Conservation (phyloP, 2,888 invertebrate species). For the Heteromyza rotundicornis region DNA sequence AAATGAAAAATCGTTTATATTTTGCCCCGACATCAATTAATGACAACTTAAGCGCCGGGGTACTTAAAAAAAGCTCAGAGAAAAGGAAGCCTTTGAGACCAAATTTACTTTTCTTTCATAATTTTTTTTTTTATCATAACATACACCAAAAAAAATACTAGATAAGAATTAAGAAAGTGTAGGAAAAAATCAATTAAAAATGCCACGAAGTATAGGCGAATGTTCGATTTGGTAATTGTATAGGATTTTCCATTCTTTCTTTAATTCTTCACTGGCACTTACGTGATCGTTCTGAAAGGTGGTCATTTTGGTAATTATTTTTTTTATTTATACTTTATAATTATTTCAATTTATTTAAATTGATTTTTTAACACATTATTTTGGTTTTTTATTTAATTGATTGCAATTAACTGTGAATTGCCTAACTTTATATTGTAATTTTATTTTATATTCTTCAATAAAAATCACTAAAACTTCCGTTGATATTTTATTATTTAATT, state of each 20-base stretch:
- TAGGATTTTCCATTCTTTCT: not conserved
- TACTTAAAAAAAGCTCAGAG: no score
- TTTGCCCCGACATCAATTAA: no score
- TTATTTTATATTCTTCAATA: no score
- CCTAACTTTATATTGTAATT: no score
- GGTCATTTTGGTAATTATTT: conserved; percentile 26
- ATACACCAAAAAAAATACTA: conserved; percentile 11
- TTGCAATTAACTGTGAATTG: no score
- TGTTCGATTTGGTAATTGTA: conserved; percentile 6
- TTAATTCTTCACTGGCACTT: conserved; percentile 22
- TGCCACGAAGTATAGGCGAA: conserved; percentile 7
- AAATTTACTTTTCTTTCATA: not conserved
- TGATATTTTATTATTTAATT: no score
- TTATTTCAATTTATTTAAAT: not conserved
- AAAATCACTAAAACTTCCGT: no score
- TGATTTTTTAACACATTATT: conserved; percentile 5
- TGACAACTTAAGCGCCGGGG: no score
- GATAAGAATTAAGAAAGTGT: conserved; percentile 17
- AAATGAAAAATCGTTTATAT: no score
- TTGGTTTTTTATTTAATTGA: no score
- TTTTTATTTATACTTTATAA: not conserved
- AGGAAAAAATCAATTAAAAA: conserved; percentile 17
- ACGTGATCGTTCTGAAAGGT: conserved; percentile 34
- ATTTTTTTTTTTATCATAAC: conserved; percentile 10
- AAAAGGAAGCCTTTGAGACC: no score